These are phyloP conservation scores for Phocoena sinus DNA, from an alignment of 2,113 vertebrate species.

Conservation along the genomic window DNA sequence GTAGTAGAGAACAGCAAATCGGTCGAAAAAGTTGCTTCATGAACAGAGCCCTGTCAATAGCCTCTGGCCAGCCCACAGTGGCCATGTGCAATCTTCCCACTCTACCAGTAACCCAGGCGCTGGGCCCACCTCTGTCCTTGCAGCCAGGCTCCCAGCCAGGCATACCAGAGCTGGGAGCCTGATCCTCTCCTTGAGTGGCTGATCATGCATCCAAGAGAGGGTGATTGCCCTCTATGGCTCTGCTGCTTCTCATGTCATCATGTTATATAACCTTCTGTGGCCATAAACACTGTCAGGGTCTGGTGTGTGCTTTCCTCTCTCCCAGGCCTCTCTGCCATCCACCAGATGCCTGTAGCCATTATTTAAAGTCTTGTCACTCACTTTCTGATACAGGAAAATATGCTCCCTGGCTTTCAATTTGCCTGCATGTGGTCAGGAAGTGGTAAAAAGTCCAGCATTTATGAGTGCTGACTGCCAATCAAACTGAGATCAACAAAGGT, in stretches of 20 bases:
- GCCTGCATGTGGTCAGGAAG: neutral
- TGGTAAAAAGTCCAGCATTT: neutral
- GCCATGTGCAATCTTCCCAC: fast-evolving
- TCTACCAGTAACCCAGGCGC: neutral
- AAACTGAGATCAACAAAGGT: neutral
- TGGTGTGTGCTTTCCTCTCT: neutral
- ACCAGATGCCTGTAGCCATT: neutral
- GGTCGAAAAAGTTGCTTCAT: fast-evolving
- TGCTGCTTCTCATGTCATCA: slow-evolving; percentile 69
- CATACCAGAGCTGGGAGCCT: slow-evolving; percentile 29
- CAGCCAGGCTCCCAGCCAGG: slow-evolving; percentile 36
- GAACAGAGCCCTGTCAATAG: neutral
- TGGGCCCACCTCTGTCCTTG: slow-evolving; percentile 21
- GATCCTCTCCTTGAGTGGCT: slow-evolving; percentile 44
- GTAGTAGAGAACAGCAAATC: neutral
- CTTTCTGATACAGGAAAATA: neutral
- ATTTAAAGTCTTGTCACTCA: neutral
- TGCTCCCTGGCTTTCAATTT: neutral
- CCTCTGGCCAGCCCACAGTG: fast-evolving
- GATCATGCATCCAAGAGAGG: slow-evolving; percentile 64
- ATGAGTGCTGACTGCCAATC: neutral
- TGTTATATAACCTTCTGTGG: slow-evolving; percentile 64
- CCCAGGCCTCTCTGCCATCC: fast-evolving
- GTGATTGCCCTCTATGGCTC: slow-evolving; percentile 67
- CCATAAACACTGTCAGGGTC: slow-evolving; percentile 31